phyloP scores from a whole-genome alignment of 2,888 invertebrate genomes.

The Crepidodera aurea region DNA sequence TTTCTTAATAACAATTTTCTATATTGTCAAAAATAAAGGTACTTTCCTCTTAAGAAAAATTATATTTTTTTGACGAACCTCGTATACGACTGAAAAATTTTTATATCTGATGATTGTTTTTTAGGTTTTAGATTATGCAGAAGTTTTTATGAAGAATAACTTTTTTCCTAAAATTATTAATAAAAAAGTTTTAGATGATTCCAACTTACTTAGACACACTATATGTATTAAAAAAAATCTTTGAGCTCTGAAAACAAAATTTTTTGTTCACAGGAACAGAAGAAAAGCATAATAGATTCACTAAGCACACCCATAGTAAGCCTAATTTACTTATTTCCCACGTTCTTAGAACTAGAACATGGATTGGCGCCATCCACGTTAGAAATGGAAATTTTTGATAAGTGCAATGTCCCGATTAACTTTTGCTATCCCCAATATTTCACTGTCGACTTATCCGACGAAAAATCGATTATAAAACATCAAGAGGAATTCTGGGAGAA shows the following conservation, averaged over 20 bases:
- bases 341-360: slow-evolving; percentile 65
- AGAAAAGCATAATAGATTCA: slow-evolving; percentile 36
- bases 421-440: slow-evolving; percentile 47
- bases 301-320: slow-evolving; percentile 44
- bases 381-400: slow-evolving; percentile 45
- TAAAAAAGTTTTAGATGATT: too few relatives aligned
- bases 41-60: too few relatives aligned
- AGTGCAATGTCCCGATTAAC: slow-evolving; percentile 41
- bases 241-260: slow-evolving; percentile 6
- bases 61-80: too few relatives aligned
- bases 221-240: too few relatives aligned
- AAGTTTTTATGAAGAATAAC: too few relatives aligned
- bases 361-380: slow-evolving; percentile 54
- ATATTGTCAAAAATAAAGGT: too few relatives aligned
- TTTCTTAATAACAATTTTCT: too few relatives aligned
- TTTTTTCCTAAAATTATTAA: too few relatives aligned
- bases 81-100: too few relatives aligned
- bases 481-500: slow-evolving; percentile 26
- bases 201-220: too few relatives aligned
- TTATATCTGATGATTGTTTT: too few relatives aligned
- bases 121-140: too few relatives aligned
- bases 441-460: slow-evolving; percentile 23
- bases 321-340: slow-evolving; percentile 64
- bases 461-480: slow-evolving; percentile 20
- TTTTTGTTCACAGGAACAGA: slow-evolving; percentile 41